Evolutionary conservation across 2,888 invertebrate species (phyloP), one percentile per base, ranked within the genome.

Genomic region (Carabus problematicus): DNA sequence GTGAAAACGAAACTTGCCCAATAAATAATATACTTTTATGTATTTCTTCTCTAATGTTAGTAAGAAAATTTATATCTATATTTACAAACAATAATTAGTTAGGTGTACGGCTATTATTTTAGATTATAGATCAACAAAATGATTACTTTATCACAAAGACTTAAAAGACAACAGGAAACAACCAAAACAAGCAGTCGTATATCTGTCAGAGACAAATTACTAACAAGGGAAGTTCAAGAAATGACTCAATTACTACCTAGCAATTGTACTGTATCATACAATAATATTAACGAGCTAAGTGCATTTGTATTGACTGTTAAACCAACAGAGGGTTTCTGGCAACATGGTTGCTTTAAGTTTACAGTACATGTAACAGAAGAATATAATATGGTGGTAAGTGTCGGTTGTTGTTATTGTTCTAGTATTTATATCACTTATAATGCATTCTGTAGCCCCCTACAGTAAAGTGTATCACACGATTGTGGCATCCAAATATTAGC

Each of bases 401-500:
- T 69, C 9, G 16, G 41, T 40, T 40, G 43, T 49, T 62, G 18
- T 58, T 12, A 14, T 14, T n/a, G n/a, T n/a, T n/a, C 11, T 49
- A 66, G 55, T 19, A 19, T 58, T n/a, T 2, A 43, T 47, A 16
- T 54, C 63, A 29, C 64, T n/a, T 54, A 59, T 60, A 66, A 29
- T 71, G 59, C 69, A 45, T 70, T 62, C 86, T 87, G 68, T 81
- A 96, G 95, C 97, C 97, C 63, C 97, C 97, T 12, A 87, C 88
- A 83, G 97, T 97, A 3, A 93, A 91, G 81, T 97, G 97, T 81
- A 79, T 88, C 71, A 97, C 97, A n/a, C 89, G 91, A 78, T 83
- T 97, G 56, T 97, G 97, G 95, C 97, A 98, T 84, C 97, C 97
- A 7, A 98, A 98, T 81, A 97, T 98, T 73, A 95, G 90, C 76